Evolutionary conservation across 1,140 invertebrate genomes (phyloP).

Genomic region (Drosophila mayri): DNA sequence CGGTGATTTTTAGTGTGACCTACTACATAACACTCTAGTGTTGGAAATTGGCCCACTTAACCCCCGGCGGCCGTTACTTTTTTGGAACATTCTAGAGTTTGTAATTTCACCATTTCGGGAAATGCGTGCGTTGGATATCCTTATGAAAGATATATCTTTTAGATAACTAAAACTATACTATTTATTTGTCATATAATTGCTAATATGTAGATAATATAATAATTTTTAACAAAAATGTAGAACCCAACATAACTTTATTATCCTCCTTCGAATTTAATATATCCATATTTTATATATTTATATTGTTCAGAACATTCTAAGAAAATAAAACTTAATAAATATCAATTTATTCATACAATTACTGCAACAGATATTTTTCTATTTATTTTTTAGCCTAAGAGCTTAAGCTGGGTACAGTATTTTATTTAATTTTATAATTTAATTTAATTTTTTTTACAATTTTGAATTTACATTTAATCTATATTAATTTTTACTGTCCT

Average conservation of each 20-base stretch:
- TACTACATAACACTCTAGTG: background rate
- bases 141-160: background rate
- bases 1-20: background rate
- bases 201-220: background rate
- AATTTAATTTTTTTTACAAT: too few species aligned
- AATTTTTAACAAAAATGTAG: background rate
- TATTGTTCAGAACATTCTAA: background rate
- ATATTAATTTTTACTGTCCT: too few species aligned
- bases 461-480: too few species aligned
- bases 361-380: too few species aligned
- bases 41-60: background rate
- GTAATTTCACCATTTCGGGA: slow-evolving; percentile 12
- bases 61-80: background rate
- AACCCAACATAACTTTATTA: background rate
- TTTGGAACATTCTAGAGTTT: slow-evolving; percentile 22
- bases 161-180: too few species aligned
- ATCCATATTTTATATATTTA: too few species aligned
- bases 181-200: background rate
- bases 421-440: background rate
- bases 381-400: too few species aligned
- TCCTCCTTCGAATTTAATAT: background rate
- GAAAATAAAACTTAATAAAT: background rate
- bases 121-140: slow-evolving; percentile 2
- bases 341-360: background rate
- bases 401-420: too few species aligned